Evolutionary conservation across 2,888 invertebrate genomes (phyloP).

Genomic region (Reticulitermes lucifugus): DNA sequence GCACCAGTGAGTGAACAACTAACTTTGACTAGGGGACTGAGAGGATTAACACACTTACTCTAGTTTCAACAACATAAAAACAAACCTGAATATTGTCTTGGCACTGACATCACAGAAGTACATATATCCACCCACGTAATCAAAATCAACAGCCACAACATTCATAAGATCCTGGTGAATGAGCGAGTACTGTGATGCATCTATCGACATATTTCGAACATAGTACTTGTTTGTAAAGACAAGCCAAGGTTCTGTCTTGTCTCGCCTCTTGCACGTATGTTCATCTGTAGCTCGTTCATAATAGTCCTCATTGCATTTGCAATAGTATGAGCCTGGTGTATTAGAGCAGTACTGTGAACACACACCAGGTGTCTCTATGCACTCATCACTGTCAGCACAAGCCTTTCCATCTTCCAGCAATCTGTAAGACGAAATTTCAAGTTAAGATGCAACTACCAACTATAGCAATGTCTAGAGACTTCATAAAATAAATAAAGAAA

Average conservation of each 20-base stretch:
- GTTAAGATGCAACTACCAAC: too few species aligned
- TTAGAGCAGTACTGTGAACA: slow-evolving; percentile 97
- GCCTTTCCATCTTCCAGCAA: slow-evolving; percentile 90
- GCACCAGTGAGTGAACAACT: too few species aligned
- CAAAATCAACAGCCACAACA: slow-evolving; percentile 96
- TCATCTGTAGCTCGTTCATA: slow-evolving; percentile 90
- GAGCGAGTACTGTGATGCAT: slow-evolving; percentile 85
- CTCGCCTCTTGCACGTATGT: slow-evolving; percentile 90
- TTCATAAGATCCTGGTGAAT: slow-evolving; percentile 96
- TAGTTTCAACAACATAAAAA: neutral
- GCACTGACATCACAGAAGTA: slow-evolving; percentile 98
- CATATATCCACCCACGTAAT: slow-evolving; percentile 83
- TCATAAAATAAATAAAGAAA: too few species aligned
- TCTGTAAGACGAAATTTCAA: slow-evolving; percentile 58
- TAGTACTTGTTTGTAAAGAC: slow-evolving; percentile 98
- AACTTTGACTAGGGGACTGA: too few species aligned
- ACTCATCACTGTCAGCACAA: slow-evolving; percentile 93
- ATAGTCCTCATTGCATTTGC: slow-evolving; percentile 93
- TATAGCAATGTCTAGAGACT: too few species aligned
- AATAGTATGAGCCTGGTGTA: slow-evolving; percentile 93
- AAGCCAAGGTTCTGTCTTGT: slow-evolving; percentile 85
- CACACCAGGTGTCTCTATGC: slow-evolving; percentile 85
- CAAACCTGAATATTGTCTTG: slow-evolving; percentile 89
- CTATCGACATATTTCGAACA: slow-evolving; percentile 93
- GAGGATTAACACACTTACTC: too few species aligned